Base-by-base conservation (phyloP, 2,797 vertebrate species). In the Pangasius mekongensis region DNA sequence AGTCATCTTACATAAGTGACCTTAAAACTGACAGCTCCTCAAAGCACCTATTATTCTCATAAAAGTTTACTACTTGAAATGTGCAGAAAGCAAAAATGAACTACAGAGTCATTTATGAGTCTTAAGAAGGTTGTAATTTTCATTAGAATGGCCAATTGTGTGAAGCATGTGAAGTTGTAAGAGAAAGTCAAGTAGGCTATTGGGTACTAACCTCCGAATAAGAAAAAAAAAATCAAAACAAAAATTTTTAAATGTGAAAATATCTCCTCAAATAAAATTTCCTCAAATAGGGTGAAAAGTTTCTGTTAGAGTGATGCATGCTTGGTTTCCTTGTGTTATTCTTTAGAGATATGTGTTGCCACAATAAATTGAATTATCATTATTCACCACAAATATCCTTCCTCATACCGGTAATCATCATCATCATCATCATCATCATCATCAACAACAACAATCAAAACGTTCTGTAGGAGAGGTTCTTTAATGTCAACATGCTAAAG, bases 21-120 rank as follows among this genome's bases (percentile, higher is more conserved):
- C 83, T 84, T 84, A 71, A 84, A 84, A 84, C 2, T 47, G 30
- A 84, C 49, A 27, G 83, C n/a, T 71, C 22, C 80, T 82, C 56
- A 62, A 82, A 69, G 66, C 67, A 54, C 30, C 49, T 71, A 47
- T 36, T 69, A 69, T 71, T 84, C 22, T 30, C 8, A 69, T 56
- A 56, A 84, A 84, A 54, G 56, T 6, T 24, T 56, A 69, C 49
- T 67, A 54, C 83, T 71, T 36, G 30, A 33, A 69, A 84, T 43
- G 60, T 62, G 81, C 43, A 83, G 39, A n/a, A 84, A 39, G 49
- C 47, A 54, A 52, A 10, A 78, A 76, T 18, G 13, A 80, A 7
- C 33, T 43, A 3, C 22, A 27, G 22, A 81, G 20, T 60, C 56
- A 82, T 43, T 81, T 60, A 81, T 43, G 36, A 24, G 5, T 14